Conservation (phyloP, 2,113 vertebrate species). For the Zingel zingel region DNA sequence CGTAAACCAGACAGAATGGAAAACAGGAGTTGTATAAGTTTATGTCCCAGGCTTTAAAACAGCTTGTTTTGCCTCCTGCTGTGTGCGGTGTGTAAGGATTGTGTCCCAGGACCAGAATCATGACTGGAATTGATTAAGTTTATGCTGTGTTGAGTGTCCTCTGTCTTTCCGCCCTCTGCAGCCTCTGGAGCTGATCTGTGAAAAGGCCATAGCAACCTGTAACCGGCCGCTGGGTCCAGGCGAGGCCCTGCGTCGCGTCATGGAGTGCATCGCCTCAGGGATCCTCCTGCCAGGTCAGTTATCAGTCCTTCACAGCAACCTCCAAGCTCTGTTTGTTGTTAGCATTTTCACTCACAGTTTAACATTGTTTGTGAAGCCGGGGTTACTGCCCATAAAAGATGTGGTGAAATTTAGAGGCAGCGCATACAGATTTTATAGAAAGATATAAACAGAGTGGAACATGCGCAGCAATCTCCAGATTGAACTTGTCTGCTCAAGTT, state of each 20-base stretch:
- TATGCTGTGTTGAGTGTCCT: not conserved
- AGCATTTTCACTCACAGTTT: not conserved
- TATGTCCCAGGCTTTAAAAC: not conserved
- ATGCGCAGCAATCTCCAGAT: not conserved
- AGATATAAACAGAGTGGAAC: not conserved
- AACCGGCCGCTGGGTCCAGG: slow-evolving; percentile 93
- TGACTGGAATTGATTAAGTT: not conserved
- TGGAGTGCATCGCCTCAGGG: slow-evolving; percentile 95
- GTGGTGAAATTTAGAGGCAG: not conserved
- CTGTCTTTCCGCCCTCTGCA: slow-evolving; percentile 49
- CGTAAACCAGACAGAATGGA: not conserved
- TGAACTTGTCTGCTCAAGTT: too few species aligned
- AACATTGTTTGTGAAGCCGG: not conserved
- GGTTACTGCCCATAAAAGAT: not conserved
- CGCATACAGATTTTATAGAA: not conserved
- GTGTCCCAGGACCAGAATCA: not conserved
- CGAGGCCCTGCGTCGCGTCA: slow-evolving; percentile 92
- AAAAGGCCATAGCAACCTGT: slow-evolving; percentile 96
- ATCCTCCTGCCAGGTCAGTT: slow-evolving; percentile 92
- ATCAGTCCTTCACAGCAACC: not conserved
- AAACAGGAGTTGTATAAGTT: not conserved
- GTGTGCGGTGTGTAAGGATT: not conserved
- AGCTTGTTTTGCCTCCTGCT: too few species aligned
- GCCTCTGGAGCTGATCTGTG: slow-evolving; percentile 96
- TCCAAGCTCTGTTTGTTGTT: not conserved